A percentile compares a stretch with the other conserved stretches of the same genome.
These are phyloP conservation scores for Agonopterix heracliana DNA, from an alignment of 2,888 invertebrate genomes.

Conservation along the genomic window DNA sequence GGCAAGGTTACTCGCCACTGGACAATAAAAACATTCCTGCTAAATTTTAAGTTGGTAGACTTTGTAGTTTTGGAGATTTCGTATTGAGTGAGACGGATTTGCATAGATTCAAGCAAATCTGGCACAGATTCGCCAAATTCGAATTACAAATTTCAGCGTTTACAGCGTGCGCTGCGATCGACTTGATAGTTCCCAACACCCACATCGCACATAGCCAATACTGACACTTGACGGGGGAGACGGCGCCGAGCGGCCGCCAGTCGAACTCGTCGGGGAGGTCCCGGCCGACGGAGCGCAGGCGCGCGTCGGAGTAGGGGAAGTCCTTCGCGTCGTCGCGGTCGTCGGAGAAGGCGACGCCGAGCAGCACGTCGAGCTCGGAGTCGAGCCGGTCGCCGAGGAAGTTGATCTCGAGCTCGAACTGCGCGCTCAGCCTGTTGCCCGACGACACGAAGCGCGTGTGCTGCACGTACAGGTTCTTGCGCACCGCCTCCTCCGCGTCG, in stretches of 20 bases:
- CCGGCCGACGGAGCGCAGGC: slow-evolving; percentile 24
- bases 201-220: no score
- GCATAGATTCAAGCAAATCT: no score
- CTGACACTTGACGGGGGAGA: slow-evolving; percentile 53
- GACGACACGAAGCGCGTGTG: slow-evolving; percentile 41
- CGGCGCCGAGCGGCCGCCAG: slow-evolving; percentile 55
- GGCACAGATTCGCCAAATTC: no score
- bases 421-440: slow-evolving; percentile 52
- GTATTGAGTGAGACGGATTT: no score
- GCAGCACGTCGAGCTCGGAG: slow-evolving; percentile 34
- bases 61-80: no score
- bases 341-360: slow-evolving; percentile 29
- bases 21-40: no score
- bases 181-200: no score
- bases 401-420: slow-evolving; percentile 39
- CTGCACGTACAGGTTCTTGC: slow-evolving; percentile 48
- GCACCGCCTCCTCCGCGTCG: slow-evolving; percentile 46
- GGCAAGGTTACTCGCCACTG: no score
- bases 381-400: slow-evolving; percentile 48
- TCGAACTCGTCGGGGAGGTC: slow-evolving; percentile 49
- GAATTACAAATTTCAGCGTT: no score
- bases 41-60: no score
- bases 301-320: slow-evolving; percentile 39
- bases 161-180: no score
- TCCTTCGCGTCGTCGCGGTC: slow-evolving; percentile 20